Conservation (phyloP, 2,888 invertebrate genomes). For the Neelides folsomi region DNA sequence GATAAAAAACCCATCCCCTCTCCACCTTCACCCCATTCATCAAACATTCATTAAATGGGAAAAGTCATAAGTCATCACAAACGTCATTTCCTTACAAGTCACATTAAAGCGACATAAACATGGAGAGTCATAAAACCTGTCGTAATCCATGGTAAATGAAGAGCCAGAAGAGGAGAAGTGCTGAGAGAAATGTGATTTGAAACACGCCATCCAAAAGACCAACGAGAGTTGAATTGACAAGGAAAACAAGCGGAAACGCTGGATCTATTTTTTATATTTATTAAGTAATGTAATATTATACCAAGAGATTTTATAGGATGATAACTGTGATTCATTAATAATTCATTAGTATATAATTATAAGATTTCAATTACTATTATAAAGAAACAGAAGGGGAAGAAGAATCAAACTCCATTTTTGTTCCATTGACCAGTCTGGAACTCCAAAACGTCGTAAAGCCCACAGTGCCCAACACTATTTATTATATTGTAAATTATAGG, state of each 20-base stretch:
- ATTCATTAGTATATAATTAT: background rate
- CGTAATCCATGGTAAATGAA: conserved; percentile 88
- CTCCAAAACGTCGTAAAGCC: conserved; percentile 68
- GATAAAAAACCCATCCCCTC: conserved; percentile 72
- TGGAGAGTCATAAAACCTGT: conserved; percentile 44
- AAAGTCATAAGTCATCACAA: background rate
- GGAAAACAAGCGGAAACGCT: conserved; percentile 76
- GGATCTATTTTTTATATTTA: conserved; percentile 54
- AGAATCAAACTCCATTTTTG: conserved; percentile 89
- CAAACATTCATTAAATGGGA: background rate
- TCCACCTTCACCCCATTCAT: conserved; percentile 55
- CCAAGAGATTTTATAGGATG: background rate
- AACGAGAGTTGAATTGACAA: conserved; percentile 77
- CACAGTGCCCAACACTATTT: conserved; percentile 85
- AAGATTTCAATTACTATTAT: conserved; percentile 86
- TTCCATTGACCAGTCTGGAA: conserved; percentile 92
- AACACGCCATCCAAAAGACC: conserved; percentile 82
- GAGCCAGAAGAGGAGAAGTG: conserved; percentile 83
- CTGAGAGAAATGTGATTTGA: conserved; percentile 77
- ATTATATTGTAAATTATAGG: conserved; percentile 36
- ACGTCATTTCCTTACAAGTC: too few species aligned
- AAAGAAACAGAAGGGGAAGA: conserved; percentile 71
- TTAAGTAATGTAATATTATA: background rate
- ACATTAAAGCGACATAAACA: background rate
- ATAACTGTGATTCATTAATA: background rate